Percentiles rank a stretch among this genome's conserved stretches.
phyloP scores from a whole-genome alignment of 2,113 vertebrate genomes.

The Vidua macroura region DNA sequence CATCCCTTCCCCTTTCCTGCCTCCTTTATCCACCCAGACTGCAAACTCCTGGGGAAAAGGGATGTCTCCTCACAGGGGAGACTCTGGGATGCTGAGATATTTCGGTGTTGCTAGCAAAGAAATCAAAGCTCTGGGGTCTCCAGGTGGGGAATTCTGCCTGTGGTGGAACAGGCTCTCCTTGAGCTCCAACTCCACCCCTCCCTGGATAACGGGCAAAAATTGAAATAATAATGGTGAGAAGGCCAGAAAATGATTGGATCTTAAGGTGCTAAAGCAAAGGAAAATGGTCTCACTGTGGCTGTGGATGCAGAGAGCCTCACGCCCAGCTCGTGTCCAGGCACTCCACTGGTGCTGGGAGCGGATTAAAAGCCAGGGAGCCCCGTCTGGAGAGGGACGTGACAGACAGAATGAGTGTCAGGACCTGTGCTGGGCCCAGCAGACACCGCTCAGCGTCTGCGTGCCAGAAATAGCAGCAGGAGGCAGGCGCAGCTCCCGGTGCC shows the following conservation, averaged over 20 bases:
- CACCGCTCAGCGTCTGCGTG: neutral
- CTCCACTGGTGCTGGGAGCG: neutral
- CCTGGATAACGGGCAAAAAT: neutral
- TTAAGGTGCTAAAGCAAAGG: neutral
- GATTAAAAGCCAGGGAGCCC: neutral
- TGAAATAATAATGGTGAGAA: neutral
- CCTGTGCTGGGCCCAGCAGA: neutral
- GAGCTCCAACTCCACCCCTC: neutral
- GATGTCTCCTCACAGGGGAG: neutral
- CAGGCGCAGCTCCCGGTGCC: neutral
- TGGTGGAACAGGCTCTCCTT: neutral
- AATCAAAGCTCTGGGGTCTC: neutral
- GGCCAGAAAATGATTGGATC: neutral
- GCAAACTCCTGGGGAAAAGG: neutral
- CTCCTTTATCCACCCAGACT: neutral
- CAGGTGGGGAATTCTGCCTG: neutral
- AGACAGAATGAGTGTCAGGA: neutral
- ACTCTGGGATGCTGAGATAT: neutral
- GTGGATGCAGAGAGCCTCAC: neutral
- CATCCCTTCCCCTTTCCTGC: neutral
- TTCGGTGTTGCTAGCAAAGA: neutral
- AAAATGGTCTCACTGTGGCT: neutral
- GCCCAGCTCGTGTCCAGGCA: neutral
- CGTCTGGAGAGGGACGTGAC: neutral
- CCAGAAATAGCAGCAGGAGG: conserved; percentile 12